phyloP scores from a whole-genome alignment of 2,797 vertebrate genomes.

The Danio tinwini region DNA sequence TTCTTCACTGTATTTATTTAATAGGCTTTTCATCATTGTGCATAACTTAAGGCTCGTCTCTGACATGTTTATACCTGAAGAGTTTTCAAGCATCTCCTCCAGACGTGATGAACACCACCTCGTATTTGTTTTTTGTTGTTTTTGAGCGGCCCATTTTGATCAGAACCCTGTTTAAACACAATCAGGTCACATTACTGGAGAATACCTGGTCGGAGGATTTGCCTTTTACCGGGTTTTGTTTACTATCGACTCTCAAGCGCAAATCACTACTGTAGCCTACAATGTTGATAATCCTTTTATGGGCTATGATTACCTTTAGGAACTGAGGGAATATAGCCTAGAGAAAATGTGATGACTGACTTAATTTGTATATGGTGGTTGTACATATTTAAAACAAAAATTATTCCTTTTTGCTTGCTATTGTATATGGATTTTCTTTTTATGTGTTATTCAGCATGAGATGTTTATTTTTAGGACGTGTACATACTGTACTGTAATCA shows the following conservation, averaged over 20 bases:
- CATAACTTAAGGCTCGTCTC: slow-evolving; percentile 63
- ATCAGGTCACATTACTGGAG: slow-evolving; percentile 45
- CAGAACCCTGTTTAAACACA: slow-evolving; percentile 42
- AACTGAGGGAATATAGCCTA: slow-evolving; percentile 42
- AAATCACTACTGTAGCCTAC: slow-evolving; percentile 51
- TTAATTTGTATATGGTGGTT: slow-evolving; percentile 75
- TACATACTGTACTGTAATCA: slow-evolving; percentile 98
- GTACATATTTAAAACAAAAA: slow-evolving; percentile 85
- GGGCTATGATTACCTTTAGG: slow-evolving; percentile 54
- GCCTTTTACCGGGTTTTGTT: slow-evolving; percentile 26
- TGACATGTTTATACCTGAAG: slow-evolving; percentile 70
- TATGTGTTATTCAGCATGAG: slow-evolving; percentile 93
- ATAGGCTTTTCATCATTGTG: slow-evolving; percentile 64
- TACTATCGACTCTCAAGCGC: slow-evolving; percentile 37
- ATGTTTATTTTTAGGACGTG: slow-evolving; percentile 97
- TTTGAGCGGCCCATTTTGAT: slow-evolving; percentile 21
- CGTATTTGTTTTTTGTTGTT: slow-evolving; percentile 14
- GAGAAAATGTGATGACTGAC: slow-evolving; percentile 56
- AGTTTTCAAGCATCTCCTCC: slow-evolving; percentile 48
- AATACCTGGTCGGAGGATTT: slow-evolving; percentile 42
- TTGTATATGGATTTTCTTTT: slow-evolving; percentile 81
- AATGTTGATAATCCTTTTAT: slow-evolving; percentile 47
- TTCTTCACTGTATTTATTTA: slow-evolving; percentile 77
- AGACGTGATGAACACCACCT: slow-evolving; percentile 45
- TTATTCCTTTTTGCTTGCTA: slow-evolving; percentile 81